Base-by-base conservation (phyloP, 1,140 invertebrate genomes). In the Sitobion miscanthi region DNA sequence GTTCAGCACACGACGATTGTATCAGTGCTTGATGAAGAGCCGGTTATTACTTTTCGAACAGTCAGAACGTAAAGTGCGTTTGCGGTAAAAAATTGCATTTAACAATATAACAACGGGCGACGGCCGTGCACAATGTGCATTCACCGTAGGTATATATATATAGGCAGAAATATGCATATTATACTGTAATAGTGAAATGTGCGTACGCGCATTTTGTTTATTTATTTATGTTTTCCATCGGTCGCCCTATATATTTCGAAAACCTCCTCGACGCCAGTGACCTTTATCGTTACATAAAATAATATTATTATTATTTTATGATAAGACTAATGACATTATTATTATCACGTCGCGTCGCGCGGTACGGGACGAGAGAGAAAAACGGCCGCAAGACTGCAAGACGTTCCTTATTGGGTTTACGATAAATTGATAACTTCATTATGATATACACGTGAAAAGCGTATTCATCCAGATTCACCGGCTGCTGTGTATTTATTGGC, bases 1-100 rank as follows among this genome's bases (percentile, higher is more conserved):
- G 49, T 93, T 54, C 7, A 57, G 86, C 91, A 93, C 91, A 93
- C 35, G 49, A 86, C n/a, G 91, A 93, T 93, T 47, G 91, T 93
- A 86, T 93, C 91, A 42, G 82, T 86, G 45, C 23, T 93, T 93
- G 45, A 57, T 83, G 82, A 42, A 86, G 77, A 90, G 82, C 91
- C 91, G 47, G 91, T 83, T 93, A 93, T 85, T 86, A 85, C 30
- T 20, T 85, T 49, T 93, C 52, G 17, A 89, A 54, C 52, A 17
- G 91, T 85, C 30, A 47, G 4, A n/a, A 42, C 42, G 38, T 82
- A 14, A 35, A 52, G 52, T 91, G 49, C 21, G 49, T 89, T 89
- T 54, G 87, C 23, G 38, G 42, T 42, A 38, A 88, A 83, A 89
- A 89, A 89, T 54, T 54, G 87, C 87, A 35, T 88, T 88, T 88